Evolutionary conservation across 2,888 invertebrate species (phyloP), one percentile per base, ranked within the genome.

Genomic region (Drosophila fungiperda): DNA sequence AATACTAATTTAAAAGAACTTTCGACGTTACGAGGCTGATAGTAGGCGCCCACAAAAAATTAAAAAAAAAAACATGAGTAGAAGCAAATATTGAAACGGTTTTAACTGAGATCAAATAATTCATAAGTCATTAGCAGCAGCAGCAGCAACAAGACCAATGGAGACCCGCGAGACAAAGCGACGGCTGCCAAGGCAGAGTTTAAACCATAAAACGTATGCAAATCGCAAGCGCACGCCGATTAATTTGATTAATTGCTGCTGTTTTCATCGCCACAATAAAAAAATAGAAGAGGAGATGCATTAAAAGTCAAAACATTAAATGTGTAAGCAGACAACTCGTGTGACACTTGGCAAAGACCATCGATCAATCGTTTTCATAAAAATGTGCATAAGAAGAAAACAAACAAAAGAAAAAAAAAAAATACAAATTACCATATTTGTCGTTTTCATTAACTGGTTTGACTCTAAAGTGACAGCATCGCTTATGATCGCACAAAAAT

Each of bases 191-290:
- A 64, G 70, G 61, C 29, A 23, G 66, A 69, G 69, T 26, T 67
- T 57, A 74, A 72, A 73, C 26, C 57, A 29, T 64, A 73, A 83
- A 83, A 74, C 80, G 77, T 76, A 5, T 59, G 68, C 35, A 72
- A 87, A 78, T 59, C 87, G 87, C 85, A 73, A 53, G 76, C 73
- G 69, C 54, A 36, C 59, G 57, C 63, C 32, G 26, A n/a, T n/a
- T n/a, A n/a, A n/a, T 82, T 82, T 85, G 83, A 85, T 85, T 85
- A 85, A 87, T 87, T 76, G 79, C 71, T 48, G 63, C 55, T 54
- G 20, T 48, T 73, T 50, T 50, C 29, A 38, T 38, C 9, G 77
- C 60, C 59, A 26, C 40, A 32, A 49, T 26, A 62, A 26, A 54
- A 54, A 54, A 11, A 59, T 38, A 26, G 40, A 26, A 54, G 2